Evolutionary conservation across 2,888 invertebrate genomes (phyloP), one percentile per base, ranked within the genome.

Genomic region (Parnassius glacialis): DNA sequence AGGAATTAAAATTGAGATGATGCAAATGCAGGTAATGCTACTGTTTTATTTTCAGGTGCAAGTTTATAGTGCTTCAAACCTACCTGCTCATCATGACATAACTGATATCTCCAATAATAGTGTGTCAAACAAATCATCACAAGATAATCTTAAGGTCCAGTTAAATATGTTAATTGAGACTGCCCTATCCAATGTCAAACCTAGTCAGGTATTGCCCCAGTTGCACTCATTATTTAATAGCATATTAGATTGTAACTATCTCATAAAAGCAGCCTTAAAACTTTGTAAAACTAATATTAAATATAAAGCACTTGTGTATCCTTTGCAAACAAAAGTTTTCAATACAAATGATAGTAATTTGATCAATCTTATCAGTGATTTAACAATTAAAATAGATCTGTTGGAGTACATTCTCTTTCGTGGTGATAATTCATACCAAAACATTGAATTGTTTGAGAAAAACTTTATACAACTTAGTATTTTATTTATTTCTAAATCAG

Each of bases 331-430:
- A 70, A 79, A 74, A 75, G 73, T 85, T 52, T 77, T 75, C 74
- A 68, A 59, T 55, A 72, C 65, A 59, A 74, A 79, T 65, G 71
- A 81, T 70, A 67, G 69, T 62, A 60, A 72, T 57, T 66, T 80
- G 7, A 74, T 79, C 9, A 70, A 73, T 63, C 64, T 70, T 57
- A 68, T 87, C 55, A 74, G 72, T 68, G 87, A 89, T 67, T 69
- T 84, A 51, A 78, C 87, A 65, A 84, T 83, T 56, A 90, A 90
- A 81, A 72, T 84, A 60, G 91, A 91, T 75, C 75, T 91, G 59
- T 67, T 85, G 57, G 91, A 91, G 72, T 90, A 90, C 64, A 84
- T 90, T 48, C 69, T 75, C 62, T 90, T 90, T 64, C 84, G 83
- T 68, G 83, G 80, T 25, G 85, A 80, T 62, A 80, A 75, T 65